Base-by-base conservation (phyloP, 2,113 vertebrate species). In the Gymnogyps californianus region DNA sequence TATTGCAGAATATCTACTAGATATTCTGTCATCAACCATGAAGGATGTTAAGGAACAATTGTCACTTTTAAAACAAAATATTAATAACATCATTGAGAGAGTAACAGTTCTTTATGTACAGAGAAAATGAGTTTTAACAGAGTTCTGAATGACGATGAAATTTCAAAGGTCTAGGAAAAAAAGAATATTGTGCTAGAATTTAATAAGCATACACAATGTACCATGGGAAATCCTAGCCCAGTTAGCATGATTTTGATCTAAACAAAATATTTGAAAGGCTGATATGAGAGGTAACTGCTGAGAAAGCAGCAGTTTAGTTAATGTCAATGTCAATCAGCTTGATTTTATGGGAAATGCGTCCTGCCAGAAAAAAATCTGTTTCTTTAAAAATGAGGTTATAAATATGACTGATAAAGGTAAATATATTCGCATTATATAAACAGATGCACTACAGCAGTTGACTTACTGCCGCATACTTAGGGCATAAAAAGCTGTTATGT, bases 231-330 rank as follows among this genome's bases (percentile, higher is more conserved):
- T n/a, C 55, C 46, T 11, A 82, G 52, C 16, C 26, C 22, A n/a
- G n/a, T 36, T 70, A 82, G 8, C 5, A 51, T 22, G 44, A 69
- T 79, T 93, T 78, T 31, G 40, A 79, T 83, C 61, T 85, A 76
- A 95, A 72, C 44, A 79, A 91, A 96, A 89, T 44, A 42, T 59
- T 40, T 78, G 78, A 71, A 91, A 87, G 8, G 36, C 24, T 72
- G 42, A 82, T 82, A 87, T 13, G 34, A 52, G 24, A 79, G 24
- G 8, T 11, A 52, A 59, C 66, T 47, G 26, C 42, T 46, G 20
- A 78, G 67, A 67, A 93, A 84, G 21, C 28, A 29, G 13, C 15
- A 58, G 11, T 5, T 2, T 24, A 44, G 16, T 31, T 77, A 34
- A 72, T 36, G 47, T 40, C 79, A 59, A 13, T 36, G 51, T 31